A percentile compares a stretch with the other conserved stretches of the same genome.
phyloP scores from a whole-genome alignment of 2,888 invertebrate genomes.

The Eumerus sabulonum region DNA sequence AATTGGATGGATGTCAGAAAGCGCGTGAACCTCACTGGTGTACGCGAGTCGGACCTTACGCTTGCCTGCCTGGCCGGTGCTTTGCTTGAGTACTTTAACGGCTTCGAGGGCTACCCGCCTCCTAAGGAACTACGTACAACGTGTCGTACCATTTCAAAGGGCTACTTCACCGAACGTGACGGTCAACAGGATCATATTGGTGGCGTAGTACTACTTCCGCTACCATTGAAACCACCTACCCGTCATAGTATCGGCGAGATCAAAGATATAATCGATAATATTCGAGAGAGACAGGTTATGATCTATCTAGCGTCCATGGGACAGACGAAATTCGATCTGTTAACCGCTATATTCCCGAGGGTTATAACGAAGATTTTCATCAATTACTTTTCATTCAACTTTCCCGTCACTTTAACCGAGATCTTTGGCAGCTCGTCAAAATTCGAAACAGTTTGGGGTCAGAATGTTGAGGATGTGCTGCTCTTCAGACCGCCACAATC shows the following conservation, averaged over 20 bases:
- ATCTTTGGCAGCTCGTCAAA: conserved; percentile 75
- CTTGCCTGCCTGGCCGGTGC: conserved; percentile 76
- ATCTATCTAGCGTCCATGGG: conserved; percentile 77
- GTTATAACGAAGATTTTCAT: conserved; percentile 77
- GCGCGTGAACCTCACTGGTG: conserved; percentile 71
- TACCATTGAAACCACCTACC: conserved; percentile 74
- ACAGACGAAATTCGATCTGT: conserved; percentile 76
- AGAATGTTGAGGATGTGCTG: conserved; percentile 76
- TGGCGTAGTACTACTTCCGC: conserved; percentile 76
- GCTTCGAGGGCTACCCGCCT: conserved; percentile 73
- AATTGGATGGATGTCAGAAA: conserved; percentile 75
- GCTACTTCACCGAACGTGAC: conserved; percentile 75
- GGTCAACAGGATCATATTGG: conserved; percentile 75
- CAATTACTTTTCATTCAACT: conserved; percentile 77
- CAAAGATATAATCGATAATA: conserved; percentile 74
- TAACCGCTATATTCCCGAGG: conserved; percentile 76
- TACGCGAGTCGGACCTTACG: conserved; percentile 76
- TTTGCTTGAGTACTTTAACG: conserved; percentile 74
- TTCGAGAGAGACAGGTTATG: conserved; percentile 75
- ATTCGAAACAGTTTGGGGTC: conserved; percentile 76
- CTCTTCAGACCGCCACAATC: conserved; percentile 78
- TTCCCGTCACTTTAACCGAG: conserved; percentile 78
- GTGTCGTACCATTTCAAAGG: conserved; percentile 76
- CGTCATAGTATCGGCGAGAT: conserved; percentile 72
- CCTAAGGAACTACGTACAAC: conserved; percentile 76